Base-by-base conservation (phyloP, 2,888 invertebrate genomes). In the Vandiemenella viatica region DNA sequence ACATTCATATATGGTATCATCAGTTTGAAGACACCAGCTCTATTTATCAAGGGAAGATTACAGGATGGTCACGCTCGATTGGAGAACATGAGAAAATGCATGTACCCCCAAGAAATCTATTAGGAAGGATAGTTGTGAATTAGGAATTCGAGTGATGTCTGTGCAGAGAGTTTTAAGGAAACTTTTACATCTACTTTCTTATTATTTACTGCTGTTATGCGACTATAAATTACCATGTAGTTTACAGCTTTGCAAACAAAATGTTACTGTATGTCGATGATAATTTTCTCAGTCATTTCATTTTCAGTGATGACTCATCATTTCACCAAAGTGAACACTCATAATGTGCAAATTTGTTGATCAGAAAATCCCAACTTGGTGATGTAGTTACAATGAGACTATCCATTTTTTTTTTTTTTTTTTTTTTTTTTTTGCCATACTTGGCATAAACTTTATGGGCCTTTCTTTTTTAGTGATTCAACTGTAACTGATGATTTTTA, bases 271-370 rank as follows among this genome's bases (percentile, higher is more conserved):
- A 40, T 40, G 45, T 23, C 42, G 20, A 44, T 44, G 43, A 48
- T 16, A 43, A 48, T 44, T 48, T 48, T 44, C 43, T 44, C 5
- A 43, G 20, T 48, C 43, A 8, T 37, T n/a, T 48, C 22, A 10
- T 48, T 43, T 48, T 23, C 48, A 37, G 48, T 21, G 48, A 37
- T 38, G 48, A 43, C 43, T 37, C 43, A 19, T 43, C 48, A 37
- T 48, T 48, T 43, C 48, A 43, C 48, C 32, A 13, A 2, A 32
- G 2, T 32, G 2, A n/a, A 32, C 6, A 23, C 10, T 8, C 26
- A 23, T 23, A 10, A 23, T 23, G 26, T 4, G 32, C 5, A 5
- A n/a, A 38, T 38, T 17, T 38, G 38, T n/a, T n/a, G 38, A 17
- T 4, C 17, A 38, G 38, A 4, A 38, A 38, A 38, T 17, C 38